Evolutionary conservation across 2,113 vertebrate genomes (phyloP).

Genomic region (Seriola rivoliana): DNA sequence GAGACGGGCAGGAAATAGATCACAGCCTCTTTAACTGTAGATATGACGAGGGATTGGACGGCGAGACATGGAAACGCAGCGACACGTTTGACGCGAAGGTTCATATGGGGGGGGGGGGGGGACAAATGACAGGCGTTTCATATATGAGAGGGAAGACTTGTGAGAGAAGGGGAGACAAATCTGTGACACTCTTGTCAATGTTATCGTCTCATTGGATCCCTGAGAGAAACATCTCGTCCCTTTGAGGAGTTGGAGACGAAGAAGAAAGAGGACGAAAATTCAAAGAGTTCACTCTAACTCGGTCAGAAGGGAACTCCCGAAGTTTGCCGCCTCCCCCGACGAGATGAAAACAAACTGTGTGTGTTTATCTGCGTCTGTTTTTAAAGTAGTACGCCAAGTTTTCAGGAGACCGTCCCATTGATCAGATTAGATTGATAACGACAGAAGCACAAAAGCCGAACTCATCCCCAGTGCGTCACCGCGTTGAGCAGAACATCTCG

Average conservation of each 20-base stretch:
- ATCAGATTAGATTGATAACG: not conserved
- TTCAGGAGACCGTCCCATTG: not conserved
- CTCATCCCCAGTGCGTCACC: no score
- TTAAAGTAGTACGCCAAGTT: not conserved
- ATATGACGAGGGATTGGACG: slow-evolving; percentile 4
- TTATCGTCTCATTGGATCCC: slow-evolving; percentile 9
- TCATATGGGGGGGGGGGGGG: no score
- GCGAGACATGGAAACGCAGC: not conserved
- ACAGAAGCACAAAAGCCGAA: not conserved
- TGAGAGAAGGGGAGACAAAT: not conserved
- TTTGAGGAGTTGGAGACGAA: slow-evolving; percentile 25
- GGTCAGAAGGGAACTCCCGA: slow-evolving; percentile 28
- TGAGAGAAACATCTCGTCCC: slow-evolving; percentile 16
- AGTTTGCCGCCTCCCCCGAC: not conserved
- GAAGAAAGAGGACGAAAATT: not conserved
- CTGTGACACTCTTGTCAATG: not conserved
- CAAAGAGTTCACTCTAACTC: slow-evolving; percentile 21
- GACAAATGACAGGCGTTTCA: not conserved
- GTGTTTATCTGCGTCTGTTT: slow-evolving; percentile 8
- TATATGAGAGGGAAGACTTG: not conserved
- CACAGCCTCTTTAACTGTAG: slow-evolving; percentile 31
- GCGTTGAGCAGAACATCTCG: not conserved
- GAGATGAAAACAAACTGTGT: slow-evolving; percentile 23
- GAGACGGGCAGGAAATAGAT: slow-evolving; percentile 27
- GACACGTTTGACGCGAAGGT: no score